Evolutionary conservation across 2,797 vertebrate species (phyloP).

Genomic region (Rhincodon typus): DNA sequence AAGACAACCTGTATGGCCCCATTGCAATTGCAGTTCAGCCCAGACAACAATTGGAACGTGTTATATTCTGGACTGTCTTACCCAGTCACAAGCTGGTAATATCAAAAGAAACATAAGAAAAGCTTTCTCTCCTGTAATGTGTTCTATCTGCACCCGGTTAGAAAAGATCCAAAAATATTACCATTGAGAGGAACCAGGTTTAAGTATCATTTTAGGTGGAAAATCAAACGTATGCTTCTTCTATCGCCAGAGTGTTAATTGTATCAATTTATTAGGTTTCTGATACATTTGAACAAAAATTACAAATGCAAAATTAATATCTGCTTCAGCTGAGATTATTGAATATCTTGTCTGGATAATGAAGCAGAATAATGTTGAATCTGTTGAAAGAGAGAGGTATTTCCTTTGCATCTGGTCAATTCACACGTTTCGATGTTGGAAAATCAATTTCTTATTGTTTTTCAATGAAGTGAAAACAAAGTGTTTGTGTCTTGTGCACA

Average conservation of each 20-base stretch:
- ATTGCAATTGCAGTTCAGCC: neutral
- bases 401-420: slow-evolving; percentile 32
- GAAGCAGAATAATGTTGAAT: slow-evolving; percentile 5
- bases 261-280: neutral
- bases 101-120: neutral
- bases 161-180: neutral
- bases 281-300: neutral
- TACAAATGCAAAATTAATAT: neutral
- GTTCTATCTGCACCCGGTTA: neutral
- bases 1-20: neutral
- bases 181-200: neutral
- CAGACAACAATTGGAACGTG: neutral
- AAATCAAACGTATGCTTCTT: neutral
- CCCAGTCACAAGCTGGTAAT: neutral
- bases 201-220: no score
- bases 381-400: neutral
- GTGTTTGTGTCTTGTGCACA: neutral
- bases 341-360: neutral
- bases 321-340: neutral
- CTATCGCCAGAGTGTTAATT: neutral
- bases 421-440: neutral
- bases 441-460: slow-evolving; percentile 27
- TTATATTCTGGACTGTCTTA: neutral
- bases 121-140: neutral
- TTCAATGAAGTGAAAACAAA: no score